Percentiles rank a stretch among this genome's conserved stretches.
Evolutionary conservation across 2,888 invertebrate species (phyloP).

Genomic region (Nycteola revayana): DNA sequence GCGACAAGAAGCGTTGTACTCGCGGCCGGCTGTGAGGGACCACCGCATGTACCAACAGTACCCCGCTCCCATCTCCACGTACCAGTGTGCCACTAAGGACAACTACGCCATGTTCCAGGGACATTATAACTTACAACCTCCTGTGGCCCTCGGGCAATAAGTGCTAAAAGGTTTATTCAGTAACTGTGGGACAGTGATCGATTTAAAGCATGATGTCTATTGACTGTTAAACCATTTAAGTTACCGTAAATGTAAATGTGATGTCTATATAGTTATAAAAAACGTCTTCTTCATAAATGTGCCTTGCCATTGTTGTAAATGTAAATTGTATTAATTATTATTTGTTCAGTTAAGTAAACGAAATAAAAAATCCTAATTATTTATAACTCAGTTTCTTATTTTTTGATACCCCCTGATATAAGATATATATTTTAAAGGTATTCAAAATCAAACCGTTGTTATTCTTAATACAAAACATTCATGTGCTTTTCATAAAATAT

Average conservation of each 20-base stretch:
- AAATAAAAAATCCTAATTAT: too few relatives aligned
- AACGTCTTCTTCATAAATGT: constrained; percentile 20
- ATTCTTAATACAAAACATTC: too few relatives aligned
- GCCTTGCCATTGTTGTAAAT: constrained; percentile 34
- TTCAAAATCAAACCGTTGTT: too few relatives aligned
- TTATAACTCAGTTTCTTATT: too few relatives aligned
- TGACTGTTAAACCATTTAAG: constrained; percentile 38
- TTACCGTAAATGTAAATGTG: constrained; percentile 51
- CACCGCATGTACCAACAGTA: constrained; percentile 71
- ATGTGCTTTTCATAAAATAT: too few relatives aligned
- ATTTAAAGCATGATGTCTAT: constrained; percentile 9
- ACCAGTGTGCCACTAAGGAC: constrained; percentile 74
- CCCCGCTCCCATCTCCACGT: constrained; percentile 54
- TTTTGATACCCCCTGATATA: too few relatives aligned
- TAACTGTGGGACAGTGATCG: constrained; percentile 3
- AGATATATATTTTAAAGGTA: too few relatives aligned
- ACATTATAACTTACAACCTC: constrained; percentile 73
- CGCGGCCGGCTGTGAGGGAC: constrained; percentile 53
- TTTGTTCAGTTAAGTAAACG: constrained; percentile 5
- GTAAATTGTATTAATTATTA: constrained; percentile 15
- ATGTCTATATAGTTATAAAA: constrained; percentile 39
- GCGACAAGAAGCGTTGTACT: constrained; percentile 60
- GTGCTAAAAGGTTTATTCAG: constrained; percentile 16
- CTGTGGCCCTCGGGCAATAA: constrained; percentile 73
- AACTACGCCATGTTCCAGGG: constrained; percentile 76